These are phyloP conservation scores for Equus przewalskii DNA, from an alignment of 2,113 vertebrate genomes.

Conservation along the genomic window DNA sequence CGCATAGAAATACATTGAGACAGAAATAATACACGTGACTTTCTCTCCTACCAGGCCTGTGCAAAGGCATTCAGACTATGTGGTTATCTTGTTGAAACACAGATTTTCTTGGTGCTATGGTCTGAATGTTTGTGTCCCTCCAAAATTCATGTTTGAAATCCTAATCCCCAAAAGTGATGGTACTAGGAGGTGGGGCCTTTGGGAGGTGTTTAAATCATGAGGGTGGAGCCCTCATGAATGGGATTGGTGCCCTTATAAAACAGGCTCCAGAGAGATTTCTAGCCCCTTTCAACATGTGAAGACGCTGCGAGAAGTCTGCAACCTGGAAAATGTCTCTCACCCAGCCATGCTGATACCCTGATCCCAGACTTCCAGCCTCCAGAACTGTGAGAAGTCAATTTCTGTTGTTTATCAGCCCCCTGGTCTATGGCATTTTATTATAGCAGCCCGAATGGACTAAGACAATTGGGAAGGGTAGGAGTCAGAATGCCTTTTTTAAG, in stretches of 20 bases:
- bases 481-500: background rate
- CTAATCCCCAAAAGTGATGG: background rate
- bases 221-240: background rate
- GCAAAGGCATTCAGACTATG: background rate
- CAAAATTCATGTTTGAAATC: background rate
- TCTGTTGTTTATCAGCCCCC: background rate
- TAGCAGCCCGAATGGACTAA: background rate
- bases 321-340: background rate
- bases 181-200: background rate
- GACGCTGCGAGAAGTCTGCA: background rate
- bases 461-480: background rate
- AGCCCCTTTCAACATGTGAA: background rate
- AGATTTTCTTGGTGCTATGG: background rate
- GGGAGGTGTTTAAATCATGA: background rate
- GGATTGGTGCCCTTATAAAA: background rate
- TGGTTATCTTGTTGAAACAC: background rate
- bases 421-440: background rate
- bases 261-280: background rate
- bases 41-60: background rate
- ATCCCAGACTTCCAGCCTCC: too few relatives aligned
- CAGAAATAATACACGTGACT: background rate
- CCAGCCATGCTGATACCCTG: fast-evolving
- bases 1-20: background rate
- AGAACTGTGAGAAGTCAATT: background rate
- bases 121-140: background rate